Base-by-base conservation (phyloP, 2,113 vertebrate genomes). In the Gyps fulvus region DNA sequence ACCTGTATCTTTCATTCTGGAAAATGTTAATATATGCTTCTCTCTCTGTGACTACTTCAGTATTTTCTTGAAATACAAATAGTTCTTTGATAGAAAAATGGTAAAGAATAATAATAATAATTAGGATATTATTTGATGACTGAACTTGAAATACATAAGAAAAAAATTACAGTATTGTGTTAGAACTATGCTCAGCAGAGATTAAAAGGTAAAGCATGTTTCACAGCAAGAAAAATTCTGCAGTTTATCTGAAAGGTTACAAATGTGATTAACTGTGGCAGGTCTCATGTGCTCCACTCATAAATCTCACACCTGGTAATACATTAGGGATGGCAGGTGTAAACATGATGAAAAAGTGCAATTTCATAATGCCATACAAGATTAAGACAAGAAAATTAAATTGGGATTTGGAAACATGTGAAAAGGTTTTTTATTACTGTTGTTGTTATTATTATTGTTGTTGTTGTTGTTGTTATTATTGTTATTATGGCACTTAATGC, bases 251-350 rank as follows among this genome's bases (percentile, higher is more conserved):
- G 96, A 98, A 98, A 97, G 97, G 97, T 97, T 97, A 96, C 97
- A 97, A 97, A 98, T 66, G 72, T 97, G 95, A 98, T 98, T 98
- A 98, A 97, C 93, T 92, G 72, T 97, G 97, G 95, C 97, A 97
- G 96, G 93, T 96, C 91, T 97, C 97, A 93, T 97, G 95, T 97
- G 97, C 70, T 98, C 63, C 45, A 32, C 79, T 97, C 95, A 94
- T 98, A 98, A 96, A 97, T 97, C 92, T 97, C 90, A 83, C 91
- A 93, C 94, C 96, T 97, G 97, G 81, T 89, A 97, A 97, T 94
- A 65, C 89, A 96, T 97, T 96, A 89, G 90, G 70, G 84, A 97
- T 95, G 95, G 69, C 97, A 96, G 87, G 87, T 93, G 80, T 89
- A 96, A 97, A 93, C 93, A 95, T 54, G 67, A 97, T 94, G 88